Percentiles rank a stretch among this genome's conserved stretches.
Conservation (phyloP, 2,113 vertebrate genomes). For the Cricetomys ansorgei region DNA sequence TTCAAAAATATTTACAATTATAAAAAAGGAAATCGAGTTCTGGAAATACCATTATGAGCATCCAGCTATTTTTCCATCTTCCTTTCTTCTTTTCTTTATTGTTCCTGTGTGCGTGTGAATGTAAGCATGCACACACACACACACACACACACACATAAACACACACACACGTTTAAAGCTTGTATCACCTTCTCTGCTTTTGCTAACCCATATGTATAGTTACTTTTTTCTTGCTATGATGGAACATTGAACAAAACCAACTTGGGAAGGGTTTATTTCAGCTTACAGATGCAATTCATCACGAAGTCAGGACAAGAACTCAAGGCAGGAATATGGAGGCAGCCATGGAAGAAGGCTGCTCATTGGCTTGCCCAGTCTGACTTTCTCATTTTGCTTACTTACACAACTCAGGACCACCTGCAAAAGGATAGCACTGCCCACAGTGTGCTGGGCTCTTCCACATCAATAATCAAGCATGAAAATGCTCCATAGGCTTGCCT, state of each 20-base stretch:
- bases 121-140: background rate
- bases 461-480: background rate
- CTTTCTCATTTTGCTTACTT: background rate
- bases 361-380: background rate
- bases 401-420: background rate
- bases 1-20: slow-evolving; percentile 36
- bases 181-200: background rate
- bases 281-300: background rate
- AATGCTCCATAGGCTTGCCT: background rate
- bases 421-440: too few species aligned
- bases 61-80: background rate
- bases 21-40: slow-evolving; percentile 19
- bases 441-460: background rate
- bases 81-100: background rate
- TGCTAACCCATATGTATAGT: background rate
- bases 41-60: background rate
- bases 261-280: background rate
- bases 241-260: background rate
- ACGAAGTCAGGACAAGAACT: background rate
- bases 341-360: background rate
- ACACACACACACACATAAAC: background rate
- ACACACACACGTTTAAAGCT: background rate
- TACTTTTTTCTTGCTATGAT: background rate
- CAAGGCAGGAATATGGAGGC: background rate
- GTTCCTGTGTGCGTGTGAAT: too few species aligned